Evolutionary conservation across 2,888 invertebrate genomes (phyloP).

Genomic region (Aromia moschata): DNA sequence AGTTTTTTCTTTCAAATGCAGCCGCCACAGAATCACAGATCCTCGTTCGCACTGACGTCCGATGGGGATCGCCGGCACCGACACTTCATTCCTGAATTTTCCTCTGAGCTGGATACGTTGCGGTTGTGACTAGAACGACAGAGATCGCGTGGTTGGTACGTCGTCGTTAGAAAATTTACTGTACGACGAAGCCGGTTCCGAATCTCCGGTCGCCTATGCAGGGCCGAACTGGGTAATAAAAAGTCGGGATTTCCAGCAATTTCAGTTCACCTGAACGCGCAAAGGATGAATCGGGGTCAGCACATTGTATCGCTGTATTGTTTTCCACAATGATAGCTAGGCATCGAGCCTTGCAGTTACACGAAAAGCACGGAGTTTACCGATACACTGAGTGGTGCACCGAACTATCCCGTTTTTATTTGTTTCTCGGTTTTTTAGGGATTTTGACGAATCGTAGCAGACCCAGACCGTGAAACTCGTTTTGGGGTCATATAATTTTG

Average conservation of each 20-base stretch:
- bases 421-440: no score
- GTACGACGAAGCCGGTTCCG: slow-evolving; percentile 1
- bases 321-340: not conserved
- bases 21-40: slow-evolving; percentile 11
- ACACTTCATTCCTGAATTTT: slow-evolving; percentile 4
- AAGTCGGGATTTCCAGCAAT: slow-evolving; percentile 18
- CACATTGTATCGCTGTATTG: not conserved
- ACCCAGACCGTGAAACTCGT: no score
- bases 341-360: no score
- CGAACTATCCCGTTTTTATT: no score
- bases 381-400: no score
- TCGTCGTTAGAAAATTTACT: slow-evolving; percentile 9
- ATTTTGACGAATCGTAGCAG: no score
- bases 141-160: slow-evolving; percentile 11
- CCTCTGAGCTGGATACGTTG: no score
- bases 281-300: slow-evolving; percentile 10
- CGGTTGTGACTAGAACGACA: slow-evolving; percentile 17
- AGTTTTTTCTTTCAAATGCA: no score
- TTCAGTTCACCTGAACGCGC: not conserved
- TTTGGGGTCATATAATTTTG: no score
- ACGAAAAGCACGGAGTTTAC: no score
- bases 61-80: not conserved
- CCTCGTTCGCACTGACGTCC: not conserved
- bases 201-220: not conserved
- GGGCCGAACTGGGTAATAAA: slow-evolving; percentile 19